phyloP scores from a whole-genome alignment of 2,888 invertebrate genomes.

The Thereva nobilitata region DNA sequence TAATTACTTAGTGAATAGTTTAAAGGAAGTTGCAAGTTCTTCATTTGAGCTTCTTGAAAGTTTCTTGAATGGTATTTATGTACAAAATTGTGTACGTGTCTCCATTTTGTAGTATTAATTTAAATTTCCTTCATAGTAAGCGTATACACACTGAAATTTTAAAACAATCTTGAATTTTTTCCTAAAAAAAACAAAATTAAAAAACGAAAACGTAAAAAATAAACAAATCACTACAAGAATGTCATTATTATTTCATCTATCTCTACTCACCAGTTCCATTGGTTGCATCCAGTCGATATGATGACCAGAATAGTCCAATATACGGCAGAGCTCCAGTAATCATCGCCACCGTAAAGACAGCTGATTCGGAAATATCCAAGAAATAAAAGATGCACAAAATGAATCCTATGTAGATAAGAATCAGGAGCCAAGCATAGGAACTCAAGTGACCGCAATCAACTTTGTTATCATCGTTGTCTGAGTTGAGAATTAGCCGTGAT shows the following conservation, averaged over 20 bases:
- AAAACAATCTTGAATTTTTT: too few relatives aligned
- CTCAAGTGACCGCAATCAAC: slow-evolving; percentile 46
- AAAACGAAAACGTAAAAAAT: too few relatives aligned
- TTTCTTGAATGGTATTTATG: too few relatives aligned
- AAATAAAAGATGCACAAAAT: slow-evolving; percentile 60
- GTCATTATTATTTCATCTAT: not conserved
- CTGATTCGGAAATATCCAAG: slow-evolving; percentile 62
- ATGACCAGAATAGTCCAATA: slow-evolving; percentile 64
- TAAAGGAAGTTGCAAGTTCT: too few relatives aligned
- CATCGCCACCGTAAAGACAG: slow-evolving; percentile 63
- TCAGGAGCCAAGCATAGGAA: slow-evolving; percentile 60
- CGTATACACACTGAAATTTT: too few relatives aligned
- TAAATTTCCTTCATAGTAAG: too few relatives aligned
- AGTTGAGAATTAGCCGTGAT: slow-evolving; percentile 44
- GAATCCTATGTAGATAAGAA: slow-evolving; percentile 60
- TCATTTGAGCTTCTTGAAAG: too few relatives aligned
- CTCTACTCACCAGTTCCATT: slow-evolving; percentile 54
- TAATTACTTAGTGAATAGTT: too few relatives aligned
- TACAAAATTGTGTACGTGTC: too few relatives aligned
- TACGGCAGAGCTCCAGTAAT: slow-evolving; percentile 62
- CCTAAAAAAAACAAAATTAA: too few relatives aligned
- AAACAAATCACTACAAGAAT: not conserved
- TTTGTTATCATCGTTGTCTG: slow-evolving; percentile 42
- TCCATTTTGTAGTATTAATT: too few relatives aligned
- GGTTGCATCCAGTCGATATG: slow-evolving; percentile 59